Conservation (phyloP, 2,113 vertebrate genomes). For the Dipodomys merriami region DNA sequence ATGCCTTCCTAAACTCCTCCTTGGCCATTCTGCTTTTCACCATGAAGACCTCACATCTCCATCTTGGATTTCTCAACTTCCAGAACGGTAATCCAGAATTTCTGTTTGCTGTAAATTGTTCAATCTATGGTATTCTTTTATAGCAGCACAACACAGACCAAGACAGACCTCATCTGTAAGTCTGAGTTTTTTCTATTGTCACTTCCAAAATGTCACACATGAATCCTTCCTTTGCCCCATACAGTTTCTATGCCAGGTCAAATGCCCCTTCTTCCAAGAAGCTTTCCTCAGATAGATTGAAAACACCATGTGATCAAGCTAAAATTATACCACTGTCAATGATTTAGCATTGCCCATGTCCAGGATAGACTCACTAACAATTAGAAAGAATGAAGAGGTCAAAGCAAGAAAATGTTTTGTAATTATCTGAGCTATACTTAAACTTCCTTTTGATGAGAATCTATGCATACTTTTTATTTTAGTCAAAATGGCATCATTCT, state of each 20-base stretch:
- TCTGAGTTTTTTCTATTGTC: slow-evolving; percentile 20
- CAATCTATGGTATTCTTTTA: not conserved
- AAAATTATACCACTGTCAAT: not conserved
- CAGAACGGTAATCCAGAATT: not conserved
- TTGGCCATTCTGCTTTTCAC: not conserved
- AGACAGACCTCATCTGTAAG: not conserved
- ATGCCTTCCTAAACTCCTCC: not conserved
- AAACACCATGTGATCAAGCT: not conserved
- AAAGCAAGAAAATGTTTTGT: not conserved
- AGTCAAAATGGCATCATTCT: not conserved
- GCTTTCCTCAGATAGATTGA: not conserved
- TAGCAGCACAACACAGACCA: not conserved
- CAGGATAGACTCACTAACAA: not conserved
- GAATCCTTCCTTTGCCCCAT: not conserved
- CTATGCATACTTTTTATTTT: not conserved
- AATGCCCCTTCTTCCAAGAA: not conserved
- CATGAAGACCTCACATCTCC: not conserved
- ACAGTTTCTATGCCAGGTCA: not conserved
- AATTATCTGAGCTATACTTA: not conserved
- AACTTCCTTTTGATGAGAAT: not conserved
- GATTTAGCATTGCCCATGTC: slow-evolving; percentile 1
- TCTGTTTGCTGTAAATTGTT: not conserved
- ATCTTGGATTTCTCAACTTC: not conserved
- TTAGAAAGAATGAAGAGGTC: not conserved
- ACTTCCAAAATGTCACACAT: not conserved